These are phyloP conservation scores for Arvicanthis niloticus DNA, from an alignment of 2,113 vertebrate species.

Conservation along the genomic window DNA sequence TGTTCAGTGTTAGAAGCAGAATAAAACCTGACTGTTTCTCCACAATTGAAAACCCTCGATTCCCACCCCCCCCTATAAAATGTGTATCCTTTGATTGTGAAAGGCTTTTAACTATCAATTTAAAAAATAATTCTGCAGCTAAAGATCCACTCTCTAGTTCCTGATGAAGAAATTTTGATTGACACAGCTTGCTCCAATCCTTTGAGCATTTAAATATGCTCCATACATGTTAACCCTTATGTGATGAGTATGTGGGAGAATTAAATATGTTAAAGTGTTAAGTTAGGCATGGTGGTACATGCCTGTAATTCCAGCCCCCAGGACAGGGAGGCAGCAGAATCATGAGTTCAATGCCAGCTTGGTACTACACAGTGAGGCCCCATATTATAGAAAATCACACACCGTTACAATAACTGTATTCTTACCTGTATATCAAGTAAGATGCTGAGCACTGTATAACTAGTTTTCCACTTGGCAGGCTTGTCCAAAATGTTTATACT, in stretches of 20 bases:
- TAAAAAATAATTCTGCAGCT: constrained; percentile 41
- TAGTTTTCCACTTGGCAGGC: constrained; percentile 40
- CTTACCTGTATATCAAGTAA: constrained; percentile 75
- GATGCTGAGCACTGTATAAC: constrained; percentile 69
- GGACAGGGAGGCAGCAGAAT: not conserved
- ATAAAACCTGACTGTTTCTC: not conserved
- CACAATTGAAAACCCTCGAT: not conserved
- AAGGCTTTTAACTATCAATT: not conserved
- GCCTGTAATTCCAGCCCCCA: not conserved
- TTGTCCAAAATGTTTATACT: constrained; percentile 70
- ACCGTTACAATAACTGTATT: not conserved
- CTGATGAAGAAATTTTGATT: constrained; percentile 44
- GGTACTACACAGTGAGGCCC: not conserved
- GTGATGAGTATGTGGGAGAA: not conserved
- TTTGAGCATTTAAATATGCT: constrained; percentile 36
- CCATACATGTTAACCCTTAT: not conserved
- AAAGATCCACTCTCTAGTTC: not conserved
- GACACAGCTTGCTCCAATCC: not conserved
- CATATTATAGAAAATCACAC: not conserved
- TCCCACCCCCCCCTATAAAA: constrained; percentile 2
- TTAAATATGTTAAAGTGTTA: not conserved
- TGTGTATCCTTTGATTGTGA: not conserved
- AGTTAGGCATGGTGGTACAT: not conserved
- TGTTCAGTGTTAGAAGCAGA: not conserved
- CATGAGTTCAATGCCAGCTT: not conserved